These are phyloP conservation scores for Pantala flavescens DNA, from an alignment of 1,140 invertebrate species.

Conservation along the genomic window DNA sequence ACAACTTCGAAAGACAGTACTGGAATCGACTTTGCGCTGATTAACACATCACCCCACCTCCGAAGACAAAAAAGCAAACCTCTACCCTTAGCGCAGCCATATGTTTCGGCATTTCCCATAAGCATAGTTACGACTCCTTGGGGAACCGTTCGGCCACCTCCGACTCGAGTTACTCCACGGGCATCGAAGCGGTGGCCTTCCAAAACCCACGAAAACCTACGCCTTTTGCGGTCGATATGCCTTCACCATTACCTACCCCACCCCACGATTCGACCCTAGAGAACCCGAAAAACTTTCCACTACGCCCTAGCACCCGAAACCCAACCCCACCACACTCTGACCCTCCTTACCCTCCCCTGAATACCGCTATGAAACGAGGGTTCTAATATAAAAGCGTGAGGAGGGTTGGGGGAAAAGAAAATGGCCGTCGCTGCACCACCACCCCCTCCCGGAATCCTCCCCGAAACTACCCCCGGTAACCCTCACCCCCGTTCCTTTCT, in stretches of 20 bases:
- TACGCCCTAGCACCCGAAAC: background rate
- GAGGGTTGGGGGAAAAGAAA: background rate
- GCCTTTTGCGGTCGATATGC: background rate
- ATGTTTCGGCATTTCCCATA: too few species aligned
- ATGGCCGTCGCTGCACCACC: background rate
- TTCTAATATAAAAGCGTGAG: background rate
- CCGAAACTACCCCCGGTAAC: background rate
- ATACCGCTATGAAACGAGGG: background rate
- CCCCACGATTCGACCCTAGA: background rate
- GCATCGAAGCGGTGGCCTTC: too few species aligned
- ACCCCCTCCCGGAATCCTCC: background rate
- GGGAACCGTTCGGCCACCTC: too few species aligned
- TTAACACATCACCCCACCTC: too few species aligned
- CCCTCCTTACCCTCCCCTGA: background rate
- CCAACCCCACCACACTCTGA: background rate
- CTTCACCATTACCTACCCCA: conserved; percentile 3
- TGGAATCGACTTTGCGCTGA: too few species aligned
- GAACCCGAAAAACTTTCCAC: background rate
- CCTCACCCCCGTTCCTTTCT: background rate
- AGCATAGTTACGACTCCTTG: too few species aligned
- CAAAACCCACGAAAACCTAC: background rate
- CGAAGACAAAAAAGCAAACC: too few species aligned
- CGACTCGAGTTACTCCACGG: too few species aligned
- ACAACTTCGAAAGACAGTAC: too few species aligned
- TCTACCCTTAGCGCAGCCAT: too few species aligned